phyloP scores from a whole-genome alignment of 2,113 vertebrate species.

The Megaceryle maxima region DNA sequence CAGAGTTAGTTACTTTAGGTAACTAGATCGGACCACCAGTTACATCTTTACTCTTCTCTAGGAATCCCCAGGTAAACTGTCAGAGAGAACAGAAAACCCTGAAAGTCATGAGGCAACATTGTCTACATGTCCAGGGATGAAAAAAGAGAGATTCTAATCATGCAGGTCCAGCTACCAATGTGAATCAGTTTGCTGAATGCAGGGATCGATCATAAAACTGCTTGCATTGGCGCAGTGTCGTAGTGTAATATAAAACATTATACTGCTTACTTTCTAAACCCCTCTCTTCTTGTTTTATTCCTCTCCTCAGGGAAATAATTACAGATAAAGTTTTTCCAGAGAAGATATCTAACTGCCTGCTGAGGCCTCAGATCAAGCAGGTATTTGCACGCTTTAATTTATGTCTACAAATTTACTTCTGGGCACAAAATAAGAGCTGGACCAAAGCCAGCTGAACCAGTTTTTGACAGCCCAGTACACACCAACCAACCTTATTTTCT shows the following conservation, averaged over 20 bases:
- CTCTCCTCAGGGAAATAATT: background rate
- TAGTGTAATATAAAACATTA: background rate
- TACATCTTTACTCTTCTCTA: background rate
- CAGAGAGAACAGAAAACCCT: background rate
- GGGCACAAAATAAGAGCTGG: background rate
- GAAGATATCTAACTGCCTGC: background rate
- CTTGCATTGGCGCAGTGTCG: background rate
- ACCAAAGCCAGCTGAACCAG: background rate
- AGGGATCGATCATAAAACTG: background rate
- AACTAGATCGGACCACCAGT: background rate
- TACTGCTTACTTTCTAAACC: background rate
- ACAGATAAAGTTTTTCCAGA: background rate
- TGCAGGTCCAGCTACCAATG: background rate
- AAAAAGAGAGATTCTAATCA: background rate
- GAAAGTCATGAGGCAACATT: background rate
- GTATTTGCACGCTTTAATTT: slow-evolving; percentile 19
- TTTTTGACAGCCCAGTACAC: background rate
- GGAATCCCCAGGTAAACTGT: background rate
- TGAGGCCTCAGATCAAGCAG: background rate
- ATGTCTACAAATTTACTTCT: background rate
- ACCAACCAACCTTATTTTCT: background rate
- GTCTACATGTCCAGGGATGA: background rate
- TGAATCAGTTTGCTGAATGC: background rate
- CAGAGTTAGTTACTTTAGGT: background rate
- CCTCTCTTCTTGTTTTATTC: background rate